Percentiles rank a stretch among this genome's conserved stretches.
phyloP scores from a whole-genome alignment of 2,113 vertebrate species.

The Pachycephala philippinensis region DNA sequence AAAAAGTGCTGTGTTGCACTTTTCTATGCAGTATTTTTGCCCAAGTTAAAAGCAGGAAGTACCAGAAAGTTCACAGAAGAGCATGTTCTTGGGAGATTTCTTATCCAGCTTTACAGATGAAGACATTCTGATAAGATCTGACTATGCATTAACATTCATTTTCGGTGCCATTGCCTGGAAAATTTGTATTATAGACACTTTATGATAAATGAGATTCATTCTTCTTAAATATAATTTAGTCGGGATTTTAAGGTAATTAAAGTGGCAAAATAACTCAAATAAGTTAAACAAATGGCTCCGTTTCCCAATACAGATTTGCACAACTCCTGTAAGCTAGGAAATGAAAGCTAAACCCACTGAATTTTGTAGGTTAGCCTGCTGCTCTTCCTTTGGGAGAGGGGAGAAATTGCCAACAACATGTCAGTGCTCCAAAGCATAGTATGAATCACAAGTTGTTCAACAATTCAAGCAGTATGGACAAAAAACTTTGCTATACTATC shows the following conservation, averaged over 20 bases:
- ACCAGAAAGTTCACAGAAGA: constrained; percentile 22
- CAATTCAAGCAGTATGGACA: background rate
- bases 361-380: background rate
- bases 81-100: background rate
- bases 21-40: background rate
- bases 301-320: background rate
- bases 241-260: background rate
- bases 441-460: background rate
- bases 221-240: background rate
- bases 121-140: background rate
- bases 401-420: background rate
- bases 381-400: background rate
- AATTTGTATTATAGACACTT: background rate
- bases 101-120: background rate
- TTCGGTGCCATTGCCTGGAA: background rate
- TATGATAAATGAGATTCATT: background rate
- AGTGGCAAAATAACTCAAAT: background rate
- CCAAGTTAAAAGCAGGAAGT: constrained; percentile 30
- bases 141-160: background rate
- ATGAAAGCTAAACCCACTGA: background rate
- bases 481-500: background rate
- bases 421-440: background rate
- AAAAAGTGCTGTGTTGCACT: constrained; percentile 24
- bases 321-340: background rate
- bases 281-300: background rate